Base-by-base conservation (phyloP, 2,888 invertebrate species). In the Tinea semifulvella region DNA sequence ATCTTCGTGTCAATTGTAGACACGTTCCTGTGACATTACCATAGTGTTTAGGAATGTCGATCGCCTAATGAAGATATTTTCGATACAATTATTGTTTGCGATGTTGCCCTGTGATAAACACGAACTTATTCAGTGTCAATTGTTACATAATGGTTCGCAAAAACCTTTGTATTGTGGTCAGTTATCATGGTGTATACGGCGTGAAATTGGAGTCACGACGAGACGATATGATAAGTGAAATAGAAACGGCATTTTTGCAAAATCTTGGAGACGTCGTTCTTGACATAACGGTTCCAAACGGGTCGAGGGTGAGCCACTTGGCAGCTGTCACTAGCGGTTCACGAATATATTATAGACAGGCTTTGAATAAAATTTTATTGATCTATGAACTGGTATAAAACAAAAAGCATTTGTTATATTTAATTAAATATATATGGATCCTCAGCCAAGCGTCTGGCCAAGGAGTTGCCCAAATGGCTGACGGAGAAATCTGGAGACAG, bases 211-310 rank as follows among this genome's bases (percentile, higher is more conserved):
- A 67, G 65, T 69, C 66, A 69, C 66, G 68, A 67, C 65, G 67
- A 65, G 61, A 66, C 63, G 63, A 67, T 73, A 68, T 65, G 63
- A 64, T 66, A 66, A 72, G 68, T 73, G 65, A 72, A 72, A 73
- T 65, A 72, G 68, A 71, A 72, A 74, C 70, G 70, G 70, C 68
- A 68, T 65, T 69, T 72, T 70, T 66, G 68, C 22, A 40, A 40
- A 40, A 68, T 72, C 67, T 69, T 67, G 70, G 70, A 63, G n/a
- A n/a, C n/a, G n/a, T n/a, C n/a, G n/a, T n/a, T n/a, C n/a, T 67
- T 59, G 58, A 40, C 57, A 56, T 70, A 75, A 76, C 76, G 73
- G 75, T 75, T 63, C 59, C 56, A 57, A 62, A 65, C 58, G 61
- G 58, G 38, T 19, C 38, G 38, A 18, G 31, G 31, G 31, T 31